phyloP scores from a whole-genome alignment of 53 echinoderm and acorn worm genomes.

The Echinarachnius parma region DNA sequence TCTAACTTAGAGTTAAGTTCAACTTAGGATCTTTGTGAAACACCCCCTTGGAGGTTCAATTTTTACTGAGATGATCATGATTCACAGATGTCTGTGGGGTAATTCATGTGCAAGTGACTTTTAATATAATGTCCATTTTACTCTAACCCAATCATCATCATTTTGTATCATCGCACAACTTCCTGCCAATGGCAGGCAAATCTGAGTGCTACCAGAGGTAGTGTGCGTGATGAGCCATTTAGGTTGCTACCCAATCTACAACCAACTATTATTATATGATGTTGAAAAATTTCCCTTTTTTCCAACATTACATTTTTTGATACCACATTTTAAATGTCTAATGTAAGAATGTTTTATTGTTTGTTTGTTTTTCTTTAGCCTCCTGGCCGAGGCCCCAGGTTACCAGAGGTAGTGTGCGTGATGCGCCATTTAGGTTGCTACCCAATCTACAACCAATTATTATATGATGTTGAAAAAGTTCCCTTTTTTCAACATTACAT shows the following conservation, averaged over 20 bases:
- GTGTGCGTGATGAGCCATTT: conserved; percentile 85
- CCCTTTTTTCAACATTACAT: conserved; percentile 49
- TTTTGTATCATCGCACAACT: conserved; percentile 51
- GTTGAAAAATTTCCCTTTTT: conserved; percentile 63
- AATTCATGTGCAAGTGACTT: too few relatives aligned
- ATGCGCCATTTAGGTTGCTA: conserved; percentile 79
- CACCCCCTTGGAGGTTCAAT: too few relatives aligned
- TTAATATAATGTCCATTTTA: too few relatives aligned
- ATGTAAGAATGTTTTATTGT: too few relatives aligned
- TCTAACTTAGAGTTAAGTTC: too few relatives aligned
- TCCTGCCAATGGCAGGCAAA: conserved; percentile 82
- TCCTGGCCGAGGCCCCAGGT: conserved; percentile 74
- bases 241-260: conserved; percentile 62
- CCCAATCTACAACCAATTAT: conserved; percentile 58
- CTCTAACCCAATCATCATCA: too few relatives aligned
- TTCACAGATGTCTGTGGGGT: too few relatives aligned
- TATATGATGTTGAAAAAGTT: conserved; percentile 76
- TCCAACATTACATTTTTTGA: too few relatives aligned
- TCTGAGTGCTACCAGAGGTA: conserved; percentile 77
- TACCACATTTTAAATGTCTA: too few relatives aligned
- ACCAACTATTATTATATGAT: conserved; percentile 69
- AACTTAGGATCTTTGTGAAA: too few relatives aligned
- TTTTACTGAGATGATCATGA: too few relatives aligned
- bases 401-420: conserved; percentile 87
- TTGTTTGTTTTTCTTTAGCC: conserved; percentile 50